Evolutionary conservation across 2,888 invertebrate species (phyloP).

Genomic region (Ennomos fuscantarius): DNA sequence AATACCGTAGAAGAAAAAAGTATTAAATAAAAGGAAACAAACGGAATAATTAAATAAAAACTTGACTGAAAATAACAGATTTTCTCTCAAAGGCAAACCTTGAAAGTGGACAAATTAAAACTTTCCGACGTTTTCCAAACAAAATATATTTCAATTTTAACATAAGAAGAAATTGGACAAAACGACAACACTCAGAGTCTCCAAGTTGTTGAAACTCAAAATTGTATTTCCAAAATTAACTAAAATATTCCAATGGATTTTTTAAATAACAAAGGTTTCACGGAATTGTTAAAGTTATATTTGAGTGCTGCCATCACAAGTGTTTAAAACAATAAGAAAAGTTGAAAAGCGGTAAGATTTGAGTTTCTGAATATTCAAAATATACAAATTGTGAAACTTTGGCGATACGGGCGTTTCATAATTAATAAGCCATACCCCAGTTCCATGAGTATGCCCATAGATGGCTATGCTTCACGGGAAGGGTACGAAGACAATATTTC

Average conservation of each 20-base stretch:
- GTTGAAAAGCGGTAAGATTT: constrained; percentile 10
- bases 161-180: constrained; percentile 24
- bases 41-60: constrained; percentile 10
- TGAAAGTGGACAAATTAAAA: constrained; percentile 29
- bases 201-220: constrained; percentile 21
- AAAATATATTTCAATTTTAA: constrained; percentile 17
- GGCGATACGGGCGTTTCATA: no score
- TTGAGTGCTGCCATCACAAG: constrained; percentile 13
- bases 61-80: constrained; percentile 8
- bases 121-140: constrained; percentile 17
- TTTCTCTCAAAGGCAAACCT: constrained; percentile 19
- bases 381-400: no score
- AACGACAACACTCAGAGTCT: constrained; percentile 21
- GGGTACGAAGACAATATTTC: no score
- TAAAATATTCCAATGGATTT: constrained; percentile 29
- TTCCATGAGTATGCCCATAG: no score
- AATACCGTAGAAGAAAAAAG: background rate
- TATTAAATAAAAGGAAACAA: background rate
- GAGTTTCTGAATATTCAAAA: background rate
- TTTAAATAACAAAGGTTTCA: constrained; percentile 16
- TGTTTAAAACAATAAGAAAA: constrained; percentile 18
- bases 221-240: constrained; percentile 29
- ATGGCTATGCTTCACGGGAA: no score
- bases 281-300: constrained; percentile 17
- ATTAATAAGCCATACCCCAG: no score